These are phyloP conservation scores for Endotricha flammealis DNA, from an alignment of 2,888 invertebrate genomes.

Conservation along the genomic window DNA sequence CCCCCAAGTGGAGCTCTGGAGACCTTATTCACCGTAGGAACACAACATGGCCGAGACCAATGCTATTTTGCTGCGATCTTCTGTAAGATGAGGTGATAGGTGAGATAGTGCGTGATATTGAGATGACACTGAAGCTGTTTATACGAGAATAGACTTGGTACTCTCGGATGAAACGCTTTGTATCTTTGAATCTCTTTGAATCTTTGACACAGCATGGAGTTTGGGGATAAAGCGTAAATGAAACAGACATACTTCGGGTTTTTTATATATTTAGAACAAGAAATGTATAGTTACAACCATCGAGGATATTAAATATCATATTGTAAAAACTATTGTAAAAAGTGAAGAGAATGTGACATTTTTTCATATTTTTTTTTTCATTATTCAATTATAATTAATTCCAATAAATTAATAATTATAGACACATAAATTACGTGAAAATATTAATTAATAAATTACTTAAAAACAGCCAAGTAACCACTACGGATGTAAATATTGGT, in stretches of 20 bases:
- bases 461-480: slow-evolving; percentile 75
- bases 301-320: slow-evolving; percentile 80
- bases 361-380: slow-evolving; percentile 66
- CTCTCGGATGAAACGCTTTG: too few relatives aligned
- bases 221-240: slow-evolving; percentile 27
- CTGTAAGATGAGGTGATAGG: too few relatives aligned
- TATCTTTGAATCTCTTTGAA: too few relatives aligned
- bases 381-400: slow-evolving; percentile 71
- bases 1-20: too few relatives aligned
- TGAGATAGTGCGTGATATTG: too few relatives aligned
- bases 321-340: slow-evolving; percentile 79
- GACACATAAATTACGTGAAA: slow-evolving; percentile 77
- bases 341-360: slow-evolving; percentile 77
- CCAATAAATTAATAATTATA: slow-evolving; percentile 76
- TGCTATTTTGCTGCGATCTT: too few relatives aligned
- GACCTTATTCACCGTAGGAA: too few relatives aligned
- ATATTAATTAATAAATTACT: slow-evolving; percentile 71
- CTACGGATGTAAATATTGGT: slow-evolving; percentile 73
- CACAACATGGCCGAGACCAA: too few relatives aligned
- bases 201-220: too few relatives aligned
- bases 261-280: slow-evolving; percentile 80
- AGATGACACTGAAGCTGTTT: too few relatives aligned
- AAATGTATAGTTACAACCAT: slow-evolving; percentile 80
- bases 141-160: too few relatives aligned
- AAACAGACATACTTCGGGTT: slow-evolving; percentile 46